phyloP scores from a whole-genome alignment of 2,113 vertebrate species.

The Macaca nemestrina region DNA sequence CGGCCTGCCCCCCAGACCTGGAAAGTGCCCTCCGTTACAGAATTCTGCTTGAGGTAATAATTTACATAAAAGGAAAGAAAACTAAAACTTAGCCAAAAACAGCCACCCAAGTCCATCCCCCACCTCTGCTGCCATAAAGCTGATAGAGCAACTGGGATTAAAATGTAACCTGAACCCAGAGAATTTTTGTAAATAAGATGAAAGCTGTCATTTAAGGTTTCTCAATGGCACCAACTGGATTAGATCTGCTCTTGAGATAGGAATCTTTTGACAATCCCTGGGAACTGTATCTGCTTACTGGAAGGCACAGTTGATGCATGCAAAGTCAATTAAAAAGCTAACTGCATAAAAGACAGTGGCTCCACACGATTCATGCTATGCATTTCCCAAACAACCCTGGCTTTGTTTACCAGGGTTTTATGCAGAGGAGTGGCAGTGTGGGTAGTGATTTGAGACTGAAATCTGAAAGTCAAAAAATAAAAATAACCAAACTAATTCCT shows the following conservation, averaged over 20 bases:
- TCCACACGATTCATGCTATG: not conserved
- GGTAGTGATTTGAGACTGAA: conserved; percentile 31
- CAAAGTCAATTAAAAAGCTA: conserved; percentile 74
- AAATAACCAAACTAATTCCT: conserved; percentile 30
- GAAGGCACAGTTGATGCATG: conserved; percentile 54
- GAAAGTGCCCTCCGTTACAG: not conserved
- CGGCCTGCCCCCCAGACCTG: not conserved
- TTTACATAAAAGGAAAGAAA: conserved; percentile 51
- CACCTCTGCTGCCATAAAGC: not conserved
- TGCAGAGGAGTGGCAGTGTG: not conserved
- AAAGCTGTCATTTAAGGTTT: conserved; percentile 74
- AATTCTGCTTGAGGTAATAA: conserved; percentile 20
- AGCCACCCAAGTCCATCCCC: not conserved
- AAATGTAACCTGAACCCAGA: conserved; percentile 47
- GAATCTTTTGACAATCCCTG: conserved; percentile 71
- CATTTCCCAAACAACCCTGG: conserved; percentile 36
- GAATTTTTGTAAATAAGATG: conserved; percentile 59
- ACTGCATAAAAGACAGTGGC: conserved; percentile 41
- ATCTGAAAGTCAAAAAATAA: conserved; percentile 38
- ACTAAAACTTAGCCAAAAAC: conserved; percentile 46
- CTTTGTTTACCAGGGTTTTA: conserved; percentile 26
- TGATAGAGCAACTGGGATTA: conserved; percentile 57
- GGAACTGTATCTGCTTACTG: conserved; percentile 65
- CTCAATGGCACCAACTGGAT: conserved; percentile 68
- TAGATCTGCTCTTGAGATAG: conserved; percentile 70